phyloP scores from a whole-genome alignment of 2,888 invertebrate species.

The Labia minor region DNA sequence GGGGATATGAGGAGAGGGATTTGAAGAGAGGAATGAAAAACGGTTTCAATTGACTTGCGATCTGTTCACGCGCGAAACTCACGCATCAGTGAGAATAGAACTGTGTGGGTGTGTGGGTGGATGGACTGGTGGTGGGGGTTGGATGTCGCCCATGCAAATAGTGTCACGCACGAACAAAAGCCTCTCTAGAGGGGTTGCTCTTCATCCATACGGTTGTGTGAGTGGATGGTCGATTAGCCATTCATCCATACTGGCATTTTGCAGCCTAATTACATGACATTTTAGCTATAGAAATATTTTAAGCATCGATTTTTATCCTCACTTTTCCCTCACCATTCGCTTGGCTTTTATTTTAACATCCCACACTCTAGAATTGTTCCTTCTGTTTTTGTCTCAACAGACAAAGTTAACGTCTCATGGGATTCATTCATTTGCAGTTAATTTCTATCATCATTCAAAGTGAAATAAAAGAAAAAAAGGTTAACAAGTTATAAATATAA shows the following conservation, averaged over 20 bases:
- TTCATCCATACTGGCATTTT: background rate
- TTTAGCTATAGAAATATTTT: no score
- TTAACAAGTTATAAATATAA: no score
- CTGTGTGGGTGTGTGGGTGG: background rate
- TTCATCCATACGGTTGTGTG: background rate
- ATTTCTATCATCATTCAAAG: no score
- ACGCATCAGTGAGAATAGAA: background rate
- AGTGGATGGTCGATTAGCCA: background rate
- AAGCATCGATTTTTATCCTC: no score
- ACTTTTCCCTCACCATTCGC: no score
- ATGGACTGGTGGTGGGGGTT: background rate
- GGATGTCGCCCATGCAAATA: background rate
- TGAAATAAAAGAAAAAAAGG: no score
- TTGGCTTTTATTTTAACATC: no score
- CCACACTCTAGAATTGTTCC: no score
- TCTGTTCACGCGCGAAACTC: background rate
- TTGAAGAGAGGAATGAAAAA: background rate
- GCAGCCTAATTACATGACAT: background rate
- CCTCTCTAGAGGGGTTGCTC: background rate
- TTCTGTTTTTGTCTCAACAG: no score
- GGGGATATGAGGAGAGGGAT: background rate
- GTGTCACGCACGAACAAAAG: constrained; percentile 1
- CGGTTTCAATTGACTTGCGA: constrained; percentile 7
- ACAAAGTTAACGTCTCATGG: no score
- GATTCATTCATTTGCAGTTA: no score